Evolutionary conservation across 2,113 vertebrate species (phyloP), one percentile per base, ranked within the genome.

Genomic region (Chunga burmeisteri): DNA sequence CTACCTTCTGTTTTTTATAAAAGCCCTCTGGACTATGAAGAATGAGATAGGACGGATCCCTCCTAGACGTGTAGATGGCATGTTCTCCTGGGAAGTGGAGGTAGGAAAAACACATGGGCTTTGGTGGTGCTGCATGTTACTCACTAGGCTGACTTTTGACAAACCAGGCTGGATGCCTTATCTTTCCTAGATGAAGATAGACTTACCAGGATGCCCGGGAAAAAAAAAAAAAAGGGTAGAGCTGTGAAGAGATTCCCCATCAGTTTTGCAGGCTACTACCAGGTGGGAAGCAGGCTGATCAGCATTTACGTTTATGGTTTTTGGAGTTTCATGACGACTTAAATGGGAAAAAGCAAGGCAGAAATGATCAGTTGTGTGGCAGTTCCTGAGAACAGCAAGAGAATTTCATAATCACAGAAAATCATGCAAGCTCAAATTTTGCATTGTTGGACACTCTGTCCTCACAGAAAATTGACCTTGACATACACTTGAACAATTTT

Each of bases 51-150:
- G 46, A 19, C 14, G 27, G 7, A 6, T 66, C 20, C 18, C 16
- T 56, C 14, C 29, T 16, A 12, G 49, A 10, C 0, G 0, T 42
- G 29, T 16, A 44, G 11, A 22, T 25, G 68, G 17, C 11, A 14
- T 3, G 4, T 25, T 56, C 16, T 49, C 25, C 49, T 88, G 66
- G 55, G 49, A 65, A 26, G 9, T 4, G 7, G 20, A 71, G 40
- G 40, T 23, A 73, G 34, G 23, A 47, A n/a, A 86, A 92, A 10
- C 36, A 2, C 29, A 3, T 0, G 5, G 44, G 18, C 12, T 79
- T 38, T 59, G 30, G 10, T 1, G 3, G 14, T 34, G 26, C 15
- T 49, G 26, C 3, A 1, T 25, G 50, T 8, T 75, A 26, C 50
- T 86, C 52, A 18, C 23, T 12, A 14, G 80, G 14, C 22, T 86